phyloP scores from a whole-genome alignment of 2,113 vertebrate genomes.

The Passer montanus region DNA sequence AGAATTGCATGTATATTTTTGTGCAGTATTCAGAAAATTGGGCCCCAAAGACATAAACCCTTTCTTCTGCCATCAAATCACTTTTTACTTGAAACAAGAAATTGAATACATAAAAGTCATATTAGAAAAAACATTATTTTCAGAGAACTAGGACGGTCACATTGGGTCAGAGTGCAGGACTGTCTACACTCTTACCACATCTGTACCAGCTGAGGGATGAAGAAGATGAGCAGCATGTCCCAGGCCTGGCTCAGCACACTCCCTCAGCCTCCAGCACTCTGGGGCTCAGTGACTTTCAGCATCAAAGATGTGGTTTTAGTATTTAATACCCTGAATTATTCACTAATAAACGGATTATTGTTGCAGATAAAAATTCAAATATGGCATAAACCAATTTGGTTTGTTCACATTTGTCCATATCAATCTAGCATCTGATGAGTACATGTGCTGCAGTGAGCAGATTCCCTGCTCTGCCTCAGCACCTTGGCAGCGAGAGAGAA shows the following conservation, averaged over 20 bases:
- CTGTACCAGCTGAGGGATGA: background rate
- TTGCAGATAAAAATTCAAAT: conserved; percentile 48
- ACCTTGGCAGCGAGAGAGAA: accelerated
- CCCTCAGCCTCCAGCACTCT: background rate
- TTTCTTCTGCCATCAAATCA: background rate
- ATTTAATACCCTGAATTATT: conserved; percentile 31
- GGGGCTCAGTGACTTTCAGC: background rate
- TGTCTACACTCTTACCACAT: background rate
- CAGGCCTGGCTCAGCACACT: background rate
- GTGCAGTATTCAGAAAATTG: conserved; percentile 23
- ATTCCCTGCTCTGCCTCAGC: background rate
- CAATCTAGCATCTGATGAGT: background rate
- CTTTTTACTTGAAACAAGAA: background rate
- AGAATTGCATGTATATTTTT: background rate
- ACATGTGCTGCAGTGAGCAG: conserved; percentile 13
- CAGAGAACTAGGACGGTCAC: background rate
- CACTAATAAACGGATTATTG: conserved; percentile 36
- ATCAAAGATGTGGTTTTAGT: background rate
- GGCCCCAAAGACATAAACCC: conserved; percentile 14
- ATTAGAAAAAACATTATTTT: background rate
- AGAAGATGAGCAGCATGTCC: accelerated
- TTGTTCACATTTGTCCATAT: background rate
- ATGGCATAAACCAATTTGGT: background rate
- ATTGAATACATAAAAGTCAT: background rate
- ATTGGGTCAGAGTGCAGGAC: background rate